phyloP scores from a whole-genome alignment of 2,797 vertebrate genomes.

The Tapera naevia region DNA sequence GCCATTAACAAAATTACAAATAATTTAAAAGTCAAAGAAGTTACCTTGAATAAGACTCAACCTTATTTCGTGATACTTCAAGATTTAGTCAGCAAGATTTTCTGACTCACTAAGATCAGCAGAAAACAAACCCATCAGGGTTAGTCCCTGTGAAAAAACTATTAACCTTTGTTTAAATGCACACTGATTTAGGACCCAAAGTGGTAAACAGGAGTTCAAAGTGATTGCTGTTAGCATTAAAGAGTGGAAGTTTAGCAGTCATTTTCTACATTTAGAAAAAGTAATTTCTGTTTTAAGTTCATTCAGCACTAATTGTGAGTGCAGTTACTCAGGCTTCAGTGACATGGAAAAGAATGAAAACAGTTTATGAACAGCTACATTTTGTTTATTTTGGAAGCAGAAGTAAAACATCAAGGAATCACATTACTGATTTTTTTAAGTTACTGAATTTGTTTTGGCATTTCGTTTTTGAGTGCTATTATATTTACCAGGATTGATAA shows the following conservation, averaged over 20 bases:
- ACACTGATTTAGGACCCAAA: not conserved
- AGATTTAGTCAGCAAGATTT: not conserved
- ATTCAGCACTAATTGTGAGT: not conserved
- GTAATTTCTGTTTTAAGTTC: not conserved
- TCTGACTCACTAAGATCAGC: not conserved
- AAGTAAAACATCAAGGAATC: not conserved
- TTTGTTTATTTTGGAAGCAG: not conserved
- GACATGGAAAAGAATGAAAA: not conserved
- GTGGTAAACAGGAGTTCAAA: not conserved
- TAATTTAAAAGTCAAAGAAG: not conserved
- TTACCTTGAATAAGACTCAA: not conserved
- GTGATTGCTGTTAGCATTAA: not conserved
- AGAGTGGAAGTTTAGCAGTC: not conserved
- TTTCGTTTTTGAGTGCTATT: not conserved
- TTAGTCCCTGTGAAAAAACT: not conserved
- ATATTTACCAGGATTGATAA: not conserved
- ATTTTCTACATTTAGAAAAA: not conserved
- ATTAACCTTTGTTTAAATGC: not conserved
- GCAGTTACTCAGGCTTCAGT: not conserved
- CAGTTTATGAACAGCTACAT: not conserved
- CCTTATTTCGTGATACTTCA: not conserved
- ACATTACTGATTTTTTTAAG: not conserved
- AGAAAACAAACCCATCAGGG: not conserved
- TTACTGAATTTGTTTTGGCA: not conserved
- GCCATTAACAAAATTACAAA: not conserved